phyloP scores from a whole-genome alignment of 2,888 invertebrate genomes.

The Ametastegia equiseti region DNA sequence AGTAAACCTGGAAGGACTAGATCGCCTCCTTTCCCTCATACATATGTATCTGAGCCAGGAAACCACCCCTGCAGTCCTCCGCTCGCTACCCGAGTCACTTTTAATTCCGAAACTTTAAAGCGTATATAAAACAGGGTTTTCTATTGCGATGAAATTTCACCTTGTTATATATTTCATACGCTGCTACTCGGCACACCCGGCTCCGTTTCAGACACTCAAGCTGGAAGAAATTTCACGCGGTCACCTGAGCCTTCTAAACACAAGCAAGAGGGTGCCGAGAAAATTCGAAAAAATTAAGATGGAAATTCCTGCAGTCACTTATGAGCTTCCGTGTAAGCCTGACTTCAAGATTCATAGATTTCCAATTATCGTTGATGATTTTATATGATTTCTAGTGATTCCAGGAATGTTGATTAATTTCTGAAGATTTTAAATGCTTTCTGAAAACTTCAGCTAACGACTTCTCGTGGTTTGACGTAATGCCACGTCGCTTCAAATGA shows the following conservation, averaged over 20 bases:
- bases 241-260: neutral
- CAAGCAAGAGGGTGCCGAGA: too few relatives aligned
- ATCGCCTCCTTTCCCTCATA: slow-evolving; percentile 23
- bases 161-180: slow-evolving; percentile 15
- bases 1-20: neutral
- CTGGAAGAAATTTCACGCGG: neutral
- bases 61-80: neutral
- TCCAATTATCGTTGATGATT: too few relatives aligned
- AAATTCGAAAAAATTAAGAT: too few relatives aligned
- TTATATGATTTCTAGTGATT: too few relatives aligned
- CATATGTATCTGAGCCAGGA: slow-evolving; percentile 21
- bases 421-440: too few relatives aligned
- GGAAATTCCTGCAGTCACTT: too few relatives aligned
- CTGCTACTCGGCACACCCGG: neutral
- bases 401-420: too few relatives aligned
- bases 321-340: too few relatives aligned
- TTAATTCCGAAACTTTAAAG: slow-evolving; percentile 13
- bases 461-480: too few relatives aligned
- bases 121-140: slow-evolving; percentile 12
- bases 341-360: too few relatives aligned
- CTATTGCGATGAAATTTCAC: slow-evolving; percentile 1
- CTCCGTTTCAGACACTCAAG: neutral
- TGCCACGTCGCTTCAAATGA: too few relatives aligned
- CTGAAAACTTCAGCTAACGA: too few relatives aligned
- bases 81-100: slow-evolving; percentile 4